phyloP scores from a whole-genome alignment of 2,113 vertebrate genomes.

The cat (Felis catus) region F.catus_Fca126_mat1.0 CM031418.1:122151001-122151500 shows the following conservation, averaged over 20 bases:
- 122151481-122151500: background rate
- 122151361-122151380: background rate
- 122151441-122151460: background rate
- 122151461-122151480: background rate
- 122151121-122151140: rapidly evolving
- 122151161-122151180: background rate
- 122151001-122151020: background rate
- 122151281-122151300: background rate
- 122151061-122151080: background rate
- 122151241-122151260: background rate
- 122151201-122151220: background rate
- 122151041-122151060: background rate
- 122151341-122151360: background rate
- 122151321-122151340: background rate
- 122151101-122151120: background rate
- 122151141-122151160: background rate
- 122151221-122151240: background rate
- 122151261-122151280: background rate
- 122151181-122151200: background rate
- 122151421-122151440: background rate
- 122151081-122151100: background rate
- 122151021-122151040: background rate
- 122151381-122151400: background rate
- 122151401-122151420: background rate
- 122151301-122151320: background rate